Conservation (phyloP, 2,888 invertebrate species). For the Pristionchus mayeri region DNA sequence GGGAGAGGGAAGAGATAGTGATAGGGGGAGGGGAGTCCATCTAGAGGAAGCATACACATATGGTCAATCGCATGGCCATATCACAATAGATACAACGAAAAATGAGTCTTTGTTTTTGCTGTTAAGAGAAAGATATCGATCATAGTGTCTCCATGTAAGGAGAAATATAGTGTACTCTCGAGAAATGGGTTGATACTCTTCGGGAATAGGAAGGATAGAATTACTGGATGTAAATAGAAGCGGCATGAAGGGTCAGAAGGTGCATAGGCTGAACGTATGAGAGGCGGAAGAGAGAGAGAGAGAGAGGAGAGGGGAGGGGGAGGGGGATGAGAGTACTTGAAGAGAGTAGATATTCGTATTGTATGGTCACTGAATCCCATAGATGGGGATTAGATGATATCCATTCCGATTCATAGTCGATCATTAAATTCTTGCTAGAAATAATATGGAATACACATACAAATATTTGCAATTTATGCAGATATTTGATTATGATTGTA, state of each 20-base stretch:
- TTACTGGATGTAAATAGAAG: constrained; percentile 42
- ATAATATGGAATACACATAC: no score
- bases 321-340: constrained; percentile 10
- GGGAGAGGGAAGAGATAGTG: not conserved
- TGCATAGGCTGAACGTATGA: not conserved
- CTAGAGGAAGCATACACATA: no score
- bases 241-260: constrained; percentile 25
- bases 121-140: not conserved
- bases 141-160: not conserved
- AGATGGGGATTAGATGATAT: constrained; percentile 33
- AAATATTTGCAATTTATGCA: no score
- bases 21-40: not conserved
- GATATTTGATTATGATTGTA: no score
- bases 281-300: not conserved
- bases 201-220: constrained; percentile 38
- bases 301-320: no score
- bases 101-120: not conserved
- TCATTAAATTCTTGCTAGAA: no score
- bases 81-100: not conserved
- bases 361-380: not conserved
- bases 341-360: constrained; percentile 17
- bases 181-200: constrained; percentile 3
- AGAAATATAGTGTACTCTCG: not conserved
- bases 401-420: no score
- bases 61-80: no score